Evolutionary conservation across 2,797 vertebrate genomes (phyloP).

Genomic region (Malurus splendens): DNA sequence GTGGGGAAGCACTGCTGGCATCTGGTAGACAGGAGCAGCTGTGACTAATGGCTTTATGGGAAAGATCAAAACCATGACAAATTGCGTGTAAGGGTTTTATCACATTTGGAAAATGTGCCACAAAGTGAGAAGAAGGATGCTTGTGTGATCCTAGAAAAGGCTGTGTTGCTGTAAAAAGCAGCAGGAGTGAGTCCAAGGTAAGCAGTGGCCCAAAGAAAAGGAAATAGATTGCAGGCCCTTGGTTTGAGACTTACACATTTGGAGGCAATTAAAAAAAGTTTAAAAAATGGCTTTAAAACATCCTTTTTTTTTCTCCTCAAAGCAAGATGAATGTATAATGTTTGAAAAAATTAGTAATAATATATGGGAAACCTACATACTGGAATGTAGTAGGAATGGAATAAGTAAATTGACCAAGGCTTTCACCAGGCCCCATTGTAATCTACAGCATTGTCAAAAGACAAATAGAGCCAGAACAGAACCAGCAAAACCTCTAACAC

Average conservation of each 20-base stretch:
- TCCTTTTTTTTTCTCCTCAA: neutral
- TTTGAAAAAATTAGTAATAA: neutral
- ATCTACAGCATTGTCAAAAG: neutral
- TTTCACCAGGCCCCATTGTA: neutral
- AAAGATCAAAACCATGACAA: neutral
- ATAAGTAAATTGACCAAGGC: neutral
- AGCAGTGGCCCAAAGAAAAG: neutral
- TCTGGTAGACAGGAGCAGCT: neutral
- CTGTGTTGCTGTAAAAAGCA: neutral
- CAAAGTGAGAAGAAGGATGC: neutral
- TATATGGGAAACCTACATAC: neutral
- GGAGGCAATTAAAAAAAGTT: accelerated
- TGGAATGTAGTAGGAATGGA: neutral
- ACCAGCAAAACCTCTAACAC: neutral
- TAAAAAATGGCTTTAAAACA: neutral
- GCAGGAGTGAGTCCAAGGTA: neutral
- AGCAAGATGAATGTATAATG: accelerated
- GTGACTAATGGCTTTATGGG: neutral
- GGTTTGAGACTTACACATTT: neutral
- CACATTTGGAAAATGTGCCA: neutral
- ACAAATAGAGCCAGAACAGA: accelerated
- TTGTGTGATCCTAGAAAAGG: neutral
- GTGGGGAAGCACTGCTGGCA: neutral
- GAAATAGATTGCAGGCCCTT: neutral
- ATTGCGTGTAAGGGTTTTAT: neutral